Percentiles rank a stretch among this genome's conserved stretches.
phyloP scores from a whole-genome alignment of 2,797 vertebrate genomes.

The Melanotaenia maccullochi region DNA sequence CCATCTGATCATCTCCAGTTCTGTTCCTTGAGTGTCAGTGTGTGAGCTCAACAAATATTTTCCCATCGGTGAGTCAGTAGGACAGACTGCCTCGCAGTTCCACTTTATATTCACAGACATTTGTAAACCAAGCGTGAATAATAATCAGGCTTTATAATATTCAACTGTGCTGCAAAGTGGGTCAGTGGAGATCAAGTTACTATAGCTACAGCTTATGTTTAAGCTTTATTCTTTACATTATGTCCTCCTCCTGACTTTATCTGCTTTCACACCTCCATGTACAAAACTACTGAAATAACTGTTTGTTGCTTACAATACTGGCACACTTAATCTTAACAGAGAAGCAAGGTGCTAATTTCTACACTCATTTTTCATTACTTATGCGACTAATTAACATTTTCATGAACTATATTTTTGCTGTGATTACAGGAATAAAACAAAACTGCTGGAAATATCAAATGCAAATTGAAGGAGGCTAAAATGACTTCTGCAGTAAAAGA shows the following conservation, averaged over 20 bases:
- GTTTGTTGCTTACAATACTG: neutral
- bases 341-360: neutral
- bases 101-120: constrained; percentile 23
- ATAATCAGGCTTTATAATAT: neutral
- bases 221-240: constrained; percentile 25
- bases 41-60: constrained; percentile 44
- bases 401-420: neutral
- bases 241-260: constrained; percentile 14
- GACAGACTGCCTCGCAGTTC: neutral
- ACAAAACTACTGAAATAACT: neutral
- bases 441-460: neutral
- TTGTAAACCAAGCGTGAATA: constrained; percentile 19
- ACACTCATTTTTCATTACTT: neutral
- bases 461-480: neutral
- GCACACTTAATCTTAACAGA: neutral
- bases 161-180: constrained; percentile 29
- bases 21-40: constrained; percentile 16
- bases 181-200: constrained; percentile 15
- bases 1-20: neutral
- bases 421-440: neutral
- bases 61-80: constrained; percentile 18
- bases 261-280: constrained; percentile 18
- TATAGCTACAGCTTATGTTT: constrained; percentile 15
- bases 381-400: neutral
- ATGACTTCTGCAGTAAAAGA: neutral